A percentile compares a stretch with the other conserved stretches of the same genome.
These are phyloP conservation scores for Poecilia gillii DNA, from an alignment of 2,797 vertebrate species.

Conservation along the genomic window DNA sequence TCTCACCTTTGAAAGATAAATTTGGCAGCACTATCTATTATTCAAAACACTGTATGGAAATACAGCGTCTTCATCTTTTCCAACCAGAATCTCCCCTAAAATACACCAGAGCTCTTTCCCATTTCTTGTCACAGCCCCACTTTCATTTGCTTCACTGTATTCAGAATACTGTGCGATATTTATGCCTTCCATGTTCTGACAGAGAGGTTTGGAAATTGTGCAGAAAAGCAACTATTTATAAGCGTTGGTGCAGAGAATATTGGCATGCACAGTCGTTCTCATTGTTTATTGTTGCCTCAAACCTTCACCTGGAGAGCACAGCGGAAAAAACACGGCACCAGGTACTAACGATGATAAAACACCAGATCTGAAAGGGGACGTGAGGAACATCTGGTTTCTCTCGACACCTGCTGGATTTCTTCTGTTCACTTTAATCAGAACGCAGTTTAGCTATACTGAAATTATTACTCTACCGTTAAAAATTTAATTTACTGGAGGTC, in stretches of 20 bases:
- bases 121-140: neutral
- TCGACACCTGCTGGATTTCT: neutral
- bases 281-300: neutral
- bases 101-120: neutral
- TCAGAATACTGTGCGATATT: neutral
- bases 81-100: constrained; percentile 3
- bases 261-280: neutral
- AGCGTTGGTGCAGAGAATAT: neutral
- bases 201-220: neutral
- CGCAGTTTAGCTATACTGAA: neutral
- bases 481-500: neutral
- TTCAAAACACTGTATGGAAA: constrained; percentile 2
- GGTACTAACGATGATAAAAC: neutral
- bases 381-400: neutral
- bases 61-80: constrained; percentile 5
- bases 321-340: neutral
- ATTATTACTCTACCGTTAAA: neutral
- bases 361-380: neutral
- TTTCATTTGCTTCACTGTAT: neutral
- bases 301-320: neutral
- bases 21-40: constrained; percentile 3
- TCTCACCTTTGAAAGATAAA: constrained; percentile 25
- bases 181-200: neutral
- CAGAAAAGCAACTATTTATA: neutral
- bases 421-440: neutral